phyloP scores from a whole-genome alignment of 2,797 vertebrate genomes.

The Pseudomugil tenellus region DNA sequence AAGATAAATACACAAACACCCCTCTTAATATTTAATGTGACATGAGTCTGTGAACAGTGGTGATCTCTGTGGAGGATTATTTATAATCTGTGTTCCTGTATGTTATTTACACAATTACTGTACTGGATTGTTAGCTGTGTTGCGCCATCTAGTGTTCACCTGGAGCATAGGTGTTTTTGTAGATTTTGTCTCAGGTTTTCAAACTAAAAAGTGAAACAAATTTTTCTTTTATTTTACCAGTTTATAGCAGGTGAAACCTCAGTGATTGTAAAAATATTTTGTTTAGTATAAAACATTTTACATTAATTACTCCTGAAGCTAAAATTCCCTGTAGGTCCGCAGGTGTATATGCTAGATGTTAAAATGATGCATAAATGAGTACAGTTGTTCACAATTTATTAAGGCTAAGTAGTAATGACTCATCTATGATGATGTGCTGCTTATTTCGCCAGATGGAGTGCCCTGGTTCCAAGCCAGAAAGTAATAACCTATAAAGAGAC shows the following conservation, averaged over 20 bases:
- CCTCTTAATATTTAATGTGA: neutral
- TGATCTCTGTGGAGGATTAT: neutral
- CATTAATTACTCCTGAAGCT: neutral
- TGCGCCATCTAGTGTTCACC: slow-evolving; percentile 65
- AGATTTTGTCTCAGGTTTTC: neutral
- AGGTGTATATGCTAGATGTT: neutral
- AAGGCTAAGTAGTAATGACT: slow-evolving; percentile 5
- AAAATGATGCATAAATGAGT: neutral
- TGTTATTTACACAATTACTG: slow-evolving; percentile 3
- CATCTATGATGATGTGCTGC: neutral
- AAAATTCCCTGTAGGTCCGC: neutral
- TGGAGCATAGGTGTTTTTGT: neutral
- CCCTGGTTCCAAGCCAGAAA: neutral
- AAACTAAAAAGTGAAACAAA: neutral
- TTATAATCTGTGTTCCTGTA: neutral
- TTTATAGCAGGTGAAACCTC: slow-evolving; percentile 23
- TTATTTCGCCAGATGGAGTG: slow-evolving; percentile 6
- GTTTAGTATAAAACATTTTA: neutral
- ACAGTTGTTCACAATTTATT: neutral
- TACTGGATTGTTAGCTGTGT: neutral
- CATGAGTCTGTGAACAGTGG: neutral
- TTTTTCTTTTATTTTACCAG: slow-evolving; percentile 45
- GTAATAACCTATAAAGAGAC: neutral
- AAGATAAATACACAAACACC: slow-evolving; percentile 10
- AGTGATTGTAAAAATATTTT: slow-evolving; percentile 22